Percentiles rank a stretch among this genome's conserved stretches.
phyloP scores from a whole-genome alignment of 2,797 vertebrate species.

The Clamator glandarius region DNA sequence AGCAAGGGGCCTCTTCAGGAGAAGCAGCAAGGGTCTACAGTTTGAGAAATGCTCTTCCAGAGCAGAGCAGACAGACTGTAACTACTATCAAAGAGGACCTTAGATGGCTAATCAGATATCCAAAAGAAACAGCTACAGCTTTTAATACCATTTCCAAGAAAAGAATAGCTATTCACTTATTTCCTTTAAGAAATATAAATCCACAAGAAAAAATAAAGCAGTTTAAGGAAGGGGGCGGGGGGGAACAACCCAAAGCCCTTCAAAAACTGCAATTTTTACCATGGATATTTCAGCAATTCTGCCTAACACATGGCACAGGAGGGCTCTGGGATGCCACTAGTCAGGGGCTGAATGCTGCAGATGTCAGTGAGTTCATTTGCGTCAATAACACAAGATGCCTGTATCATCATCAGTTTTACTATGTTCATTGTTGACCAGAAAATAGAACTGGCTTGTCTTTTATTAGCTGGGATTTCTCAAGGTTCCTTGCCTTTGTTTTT shows the following conservation, averaged over 20 bases:
- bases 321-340: background rate
- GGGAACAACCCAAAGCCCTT: background rate
- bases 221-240: too few species aligned
- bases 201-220: background rate
- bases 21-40: background rate
- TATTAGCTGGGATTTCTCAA: constrained; percentile 38
- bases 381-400: constrained; percentile 28
- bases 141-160: background rate
- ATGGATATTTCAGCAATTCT: background rate
- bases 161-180: background rate
- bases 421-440: constrained; percentile 14
- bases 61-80: background rate
- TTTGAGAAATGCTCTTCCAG: background rate
- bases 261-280: background rate
- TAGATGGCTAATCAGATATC: background rate
- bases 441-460: constrained; percentile 41
- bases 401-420: constrained; percentile 20
- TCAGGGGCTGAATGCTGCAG: constrained; percentile 3
- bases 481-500: constrained; percentile 20
- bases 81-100: background rate
- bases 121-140: background rate
- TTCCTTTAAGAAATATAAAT: background rate
- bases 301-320: background rate
- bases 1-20: background rate
- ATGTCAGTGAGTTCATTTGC: constrained; percentile 37